Percentiles rank a stretch among this genome's conserved stretches.
Evolutionary conservation across 2,113 vertebrate species (phyloP).

Genomic region (Cephalopholis sonnerati): DNA sequence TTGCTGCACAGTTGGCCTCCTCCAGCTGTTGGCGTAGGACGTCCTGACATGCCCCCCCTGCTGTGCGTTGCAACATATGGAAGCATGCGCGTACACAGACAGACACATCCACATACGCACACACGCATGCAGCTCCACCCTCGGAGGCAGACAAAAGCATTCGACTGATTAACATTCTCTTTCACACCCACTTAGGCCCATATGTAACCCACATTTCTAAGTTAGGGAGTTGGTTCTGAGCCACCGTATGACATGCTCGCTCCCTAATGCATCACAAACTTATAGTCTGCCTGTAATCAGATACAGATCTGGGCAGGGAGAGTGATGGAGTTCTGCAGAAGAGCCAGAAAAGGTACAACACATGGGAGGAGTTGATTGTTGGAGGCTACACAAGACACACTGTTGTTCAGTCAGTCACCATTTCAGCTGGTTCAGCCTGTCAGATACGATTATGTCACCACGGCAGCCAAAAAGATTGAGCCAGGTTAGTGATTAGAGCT

Average conservation of each 20-base stretch:
- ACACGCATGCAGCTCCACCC: constrained; percentile 20
- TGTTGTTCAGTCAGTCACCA: background rate
- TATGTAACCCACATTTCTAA: constrained; percentile 58
- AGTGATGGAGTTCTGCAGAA: constrained; percentile 33
- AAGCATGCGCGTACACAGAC: constrained; percentile 12
- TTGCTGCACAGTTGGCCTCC: constrained; percentile 45
- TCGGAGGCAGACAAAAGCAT: constrained; percentile 45
- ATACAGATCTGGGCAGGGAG: constrained; percentile 37
- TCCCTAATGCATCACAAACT: constrained; percentile 48
- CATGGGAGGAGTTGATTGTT: constrained; percentile 19
- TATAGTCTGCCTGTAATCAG: constrained; percentile 48
- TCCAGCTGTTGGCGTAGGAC: constrained; percentile 56
- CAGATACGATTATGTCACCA: constrained; percentile 5
- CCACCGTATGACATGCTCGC: constrained; percentile 6
- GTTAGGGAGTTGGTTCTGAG: constrained; percentile 34
- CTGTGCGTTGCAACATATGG: constrained; percentile 58
- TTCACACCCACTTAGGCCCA: constrained; percentile 66
- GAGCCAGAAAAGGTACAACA: constrained; percentile 31
- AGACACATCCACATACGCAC: background rate
- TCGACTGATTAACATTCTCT: constrained; percentile 68
- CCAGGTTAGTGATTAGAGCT: background rate
- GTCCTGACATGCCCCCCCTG: constrained; percentile 55
- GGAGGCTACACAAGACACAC: background rate
- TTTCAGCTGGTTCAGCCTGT: constrained; percentile 30
- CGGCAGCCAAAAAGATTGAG: background rate